Conservation (phyloP, 64 coral and sea anemone species). For the Montipora sp. region DNA sequence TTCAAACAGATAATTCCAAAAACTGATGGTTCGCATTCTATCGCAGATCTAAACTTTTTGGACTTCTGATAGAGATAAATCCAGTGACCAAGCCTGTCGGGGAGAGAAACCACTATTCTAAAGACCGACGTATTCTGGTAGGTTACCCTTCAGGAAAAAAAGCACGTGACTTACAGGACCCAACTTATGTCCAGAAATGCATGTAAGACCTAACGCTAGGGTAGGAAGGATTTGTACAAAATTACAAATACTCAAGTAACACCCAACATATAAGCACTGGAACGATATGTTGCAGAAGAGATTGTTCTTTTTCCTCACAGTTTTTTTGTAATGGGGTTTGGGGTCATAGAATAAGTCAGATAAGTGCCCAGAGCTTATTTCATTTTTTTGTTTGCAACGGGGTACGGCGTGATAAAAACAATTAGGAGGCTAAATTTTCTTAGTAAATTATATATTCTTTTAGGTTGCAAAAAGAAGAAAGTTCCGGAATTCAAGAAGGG, state of each 20-base stretch:
- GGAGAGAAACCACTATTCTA: background rate
- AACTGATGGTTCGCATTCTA: too few species aligned
- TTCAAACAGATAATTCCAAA: too few species aligned
- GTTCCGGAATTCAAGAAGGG: background rate
- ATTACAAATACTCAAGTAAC: background rate
- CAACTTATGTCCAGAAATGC: too few species aligned
- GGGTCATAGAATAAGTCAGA: background rate
- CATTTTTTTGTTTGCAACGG: background rate
- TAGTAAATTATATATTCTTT: background rate
- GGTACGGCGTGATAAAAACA: background rate
- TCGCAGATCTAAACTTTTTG: too few species aligned
- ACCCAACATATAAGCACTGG: background rate
- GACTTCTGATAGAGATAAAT: background rate
- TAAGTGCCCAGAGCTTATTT: background rate
- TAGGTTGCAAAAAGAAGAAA: background rate
- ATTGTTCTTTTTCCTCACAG: background rate
- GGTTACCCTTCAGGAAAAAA: too few species aligned
- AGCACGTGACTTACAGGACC: too few species aligned
- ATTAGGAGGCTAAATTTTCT: background rate
- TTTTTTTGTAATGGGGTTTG: background rate
- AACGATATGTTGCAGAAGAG: background rate
- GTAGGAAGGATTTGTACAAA: background rate
- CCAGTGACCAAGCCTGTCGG: background rate
- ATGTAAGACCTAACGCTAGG: background rate
- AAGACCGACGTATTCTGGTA: background rate